Conservation (phyloP, 1,140 invertebrate species). For the Cyclina sinensis region DNA sequence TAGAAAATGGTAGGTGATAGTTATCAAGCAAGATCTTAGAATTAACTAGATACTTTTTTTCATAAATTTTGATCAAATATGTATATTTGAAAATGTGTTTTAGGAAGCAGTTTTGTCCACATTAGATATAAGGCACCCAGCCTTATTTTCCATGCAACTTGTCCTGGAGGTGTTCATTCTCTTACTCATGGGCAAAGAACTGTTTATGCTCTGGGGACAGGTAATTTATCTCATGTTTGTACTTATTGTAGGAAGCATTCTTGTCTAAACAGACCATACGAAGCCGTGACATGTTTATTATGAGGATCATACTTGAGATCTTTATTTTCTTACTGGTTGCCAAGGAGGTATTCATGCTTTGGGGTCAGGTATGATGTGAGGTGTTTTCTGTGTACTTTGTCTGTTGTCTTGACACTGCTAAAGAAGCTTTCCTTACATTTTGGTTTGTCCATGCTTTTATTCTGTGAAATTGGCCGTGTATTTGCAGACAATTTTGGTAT, state of each 20-base stretch:
- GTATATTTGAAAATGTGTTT: too few species aligned
- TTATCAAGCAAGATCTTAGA: too few species aligned
- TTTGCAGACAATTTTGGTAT: too few species aligned
- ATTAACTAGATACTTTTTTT: too few species aligned
- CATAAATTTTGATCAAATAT: too few species aligned
- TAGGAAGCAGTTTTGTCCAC: slow-evolving; percentile 59
- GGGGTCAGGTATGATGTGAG: slow-evolving; percentile 56
- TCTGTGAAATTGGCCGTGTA: too few species aligned
- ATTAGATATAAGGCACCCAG: slow-evolving; percentile 16
- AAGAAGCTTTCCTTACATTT: too few species aligned
- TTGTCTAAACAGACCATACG: slow-evolving; percentile 38
- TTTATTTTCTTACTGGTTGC: slow-evolving; percentile 48
- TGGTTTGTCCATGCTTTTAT: too few species aligned
- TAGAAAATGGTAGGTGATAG: too few species aligned
- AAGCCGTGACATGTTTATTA: not conserved
- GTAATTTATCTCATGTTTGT: not conserved
- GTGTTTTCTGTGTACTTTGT: too few species aligned
- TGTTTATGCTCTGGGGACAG: slow-evolving; percentile 61
- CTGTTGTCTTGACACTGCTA: too few species aligned
- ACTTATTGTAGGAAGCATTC: slow-evolving; percentile 23
- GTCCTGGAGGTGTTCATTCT: slow-evolving; percentile 59
- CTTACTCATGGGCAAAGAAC: slow-evolving; percentile 53
- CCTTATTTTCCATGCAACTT: slow-evolving; percentile 36
- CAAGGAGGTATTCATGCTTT: slow-evolving; percentile 57
- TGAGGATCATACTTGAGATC: slow-evolving; percentile 44